Percentiles rank a stretch among this genome's conserved stretches.
Evolutionary conservation across 2,113 vertebrate species (phyloP).

Genomic region (Etheostoma spectabile): DNA sequence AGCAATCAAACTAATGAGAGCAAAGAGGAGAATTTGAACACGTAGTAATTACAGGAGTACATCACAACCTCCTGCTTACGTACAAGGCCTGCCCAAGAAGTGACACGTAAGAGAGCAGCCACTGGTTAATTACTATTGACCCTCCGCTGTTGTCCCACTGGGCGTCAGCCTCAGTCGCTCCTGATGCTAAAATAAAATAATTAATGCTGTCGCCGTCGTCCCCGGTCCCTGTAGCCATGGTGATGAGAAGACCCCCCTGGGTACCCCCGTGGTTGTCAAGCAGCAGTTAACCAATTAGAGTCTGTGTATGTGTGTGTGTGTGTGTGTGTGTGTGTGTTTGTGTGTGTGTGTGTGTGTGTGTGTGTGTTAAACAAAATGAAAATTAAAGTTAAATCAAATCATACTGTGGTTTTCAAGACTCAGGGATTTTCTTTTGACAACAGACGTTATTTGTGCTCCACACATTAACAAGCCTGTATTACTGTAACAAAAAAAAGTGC

Average conservation of each 20-base stretch:
- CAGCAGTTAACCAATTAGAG: conserved; percentile 65
- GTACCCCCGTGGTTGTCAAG: conserved; percentile 58
- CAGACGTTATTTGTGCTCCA: neutral
- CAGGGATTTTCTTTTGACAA: neutral
- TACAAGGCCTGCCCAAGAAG: conserved; percentile 76
- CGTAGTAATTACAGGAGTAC: conserved; percentile 65
- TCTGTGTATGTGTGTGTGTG: conserved; percentile 4
- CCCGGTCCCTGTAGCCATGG: conserved; percentile 79
- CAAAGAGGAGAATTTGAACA: conserved; percentile 58
- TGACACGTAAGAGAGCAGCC: conserved; percentile 80
- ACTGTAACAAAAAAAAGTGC: neutral
- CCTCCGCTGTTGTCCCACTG: conserved; percentile 74
- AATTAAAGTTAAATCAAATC: neutral
- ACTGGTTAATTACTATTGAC: conserved; percentile 82
- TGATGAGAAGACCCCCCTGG: conserved; percentile 75
- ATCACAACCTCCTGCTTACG: conserved; percentile 58
- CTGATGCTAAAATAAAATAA: conserved; percentile 81
- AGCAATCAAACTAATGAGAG: conserved; percentile 58
- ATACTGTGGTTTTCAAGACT: neutral
- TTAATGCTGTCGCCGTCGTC: conserved; percentile 78
- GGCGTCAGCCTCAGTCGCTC: conserved; percentile 67
- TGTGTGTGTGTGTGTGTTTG: conserved; percentile 17
- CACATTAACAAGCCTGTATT: neutral
- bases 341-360: conserved; percentile 25
- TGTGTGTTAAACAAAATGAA: neutral